Evolutionary conservation across 2,113 vertebrate genomes (phyloP), one percentile per base, ranked within the genome.

Genomic region (Myiagra hebetior): DNA sequence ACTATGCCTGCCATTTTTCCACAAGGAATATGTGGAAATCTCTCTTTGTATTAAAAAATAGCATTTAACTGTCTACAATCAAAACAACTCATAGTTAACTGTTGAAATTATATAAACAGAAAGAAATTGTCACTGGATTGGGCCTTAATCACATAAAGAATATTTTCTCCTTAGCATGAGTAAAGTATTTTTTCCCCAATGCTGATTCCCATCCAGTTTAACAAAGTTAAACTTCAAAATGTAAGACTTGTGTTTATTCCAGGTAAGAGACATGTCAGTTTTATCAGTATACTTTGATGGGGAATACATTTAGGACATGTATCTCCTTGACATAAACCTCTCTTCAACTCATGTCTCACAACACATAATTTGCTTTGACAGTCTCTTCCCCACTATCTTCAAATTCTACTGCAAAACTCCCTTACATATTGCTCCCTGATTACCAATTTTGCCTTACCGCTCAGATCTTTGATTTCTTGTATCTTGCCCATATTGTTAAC

Each of bases 311-410:
- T 0, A 3, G 42, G 6, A 56, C 11, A 19, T 9, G 10, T 21
- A 21, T 15, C 30, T 62, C 12, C 19, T n/a, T 16, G 19, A 68
- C 33, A 77, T 4, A 50, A 67, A 46, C 7, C 2, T 41, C 24
- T 72, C 52, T 26, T 21, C 8, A 52, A 23, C 9, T 78, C 33
- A 27, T 0, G 0, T n/a, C 37, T 72, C 1, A 0, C 41, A 46
- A 57, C 33, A 65, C 0, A 2, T 33, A 35, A 55, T 41, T 76
- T 57, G 7, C 12, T 37, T 7, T 35, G 15, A 27, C 56, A 37
- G 5, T 72, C 22, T 47, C 24, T 85, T 64, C 26, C 16, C 6
- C 8, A 26, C 19, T 37, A 8, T 33, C 77, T 81, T 57, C 19
- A 67, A 72, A 89, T 47, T 63, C 19, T 20, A 47, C 7, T 27